Evolutionary conservation across 2,888 invertebrate genomes (phyloP).

Genomic region (Aporophyla lueneburgensis): DNA sequence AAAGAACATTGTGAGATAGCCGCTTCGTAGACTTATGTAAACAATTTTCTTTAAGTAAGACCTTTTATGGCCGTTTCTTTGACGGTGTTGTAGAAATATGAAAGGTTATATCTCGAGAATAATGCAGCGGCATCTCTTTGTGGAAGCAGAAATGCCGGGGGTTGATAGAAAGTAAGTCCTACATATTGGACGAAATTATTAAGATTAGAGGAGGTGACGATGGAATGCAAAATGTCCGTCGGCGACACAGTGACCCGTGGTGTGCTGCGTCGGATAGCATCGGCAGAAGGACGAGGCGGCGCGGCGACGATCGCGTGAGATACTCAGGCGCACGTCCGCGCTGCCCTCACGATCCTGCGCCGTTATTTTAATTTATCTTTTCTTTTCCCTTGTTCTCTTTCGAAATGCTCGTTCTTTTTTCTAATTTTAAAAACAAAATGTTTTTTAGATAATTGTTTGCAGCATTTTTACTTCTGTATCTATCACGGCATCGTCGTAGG

Average conservation of each 20-base stretch:
- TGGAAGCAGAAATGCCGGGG: conserved; percentile 57
- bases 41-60: conserved; percentile 44
- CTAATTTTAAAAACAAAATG: conserved; percentile 22
- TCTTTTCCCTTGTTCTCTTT: conserved; percentile 66
- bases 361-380: conserved; percentile 77
- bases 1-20: conserved; percentile 32
- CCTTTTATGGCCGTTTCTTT: conserved; percentile 44
- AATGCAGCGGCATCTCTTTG: conserved; percentile 68
- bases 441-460: background rate
- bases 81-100: conserved; percentile 34
- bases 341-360: conserved; percentile 76
- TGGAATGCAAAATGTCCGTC: conserved; percentile 79
- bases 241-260: conserved; percentile 81
- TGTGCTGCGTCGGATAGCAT: conserved; percentile 73
- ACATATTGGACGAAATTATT: conserved; percentile 74
- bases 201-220: conserved; percentile 75
- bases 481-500: conserved; percentile 3
- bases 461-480: background rate
- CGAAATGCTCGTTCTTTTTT: conserved; percentile 55
- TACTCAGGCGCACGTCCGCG: conserved; percentile 80
- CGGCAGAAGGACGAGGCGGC: conserved; percentile 75
- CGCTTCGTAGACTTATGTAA: conserved; percentile 49
- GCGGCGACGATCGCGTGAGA: conserved; percentile 84
- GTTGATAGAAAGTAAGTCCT: conserved; percentile 70
- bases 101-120: conserved; percentile 57